Evolutionary conservation across 2,888 invertebrate genomes (phyloP), one percentile per base, ranked within the genome.

Genomic region (Phasia obesa): DNA sequence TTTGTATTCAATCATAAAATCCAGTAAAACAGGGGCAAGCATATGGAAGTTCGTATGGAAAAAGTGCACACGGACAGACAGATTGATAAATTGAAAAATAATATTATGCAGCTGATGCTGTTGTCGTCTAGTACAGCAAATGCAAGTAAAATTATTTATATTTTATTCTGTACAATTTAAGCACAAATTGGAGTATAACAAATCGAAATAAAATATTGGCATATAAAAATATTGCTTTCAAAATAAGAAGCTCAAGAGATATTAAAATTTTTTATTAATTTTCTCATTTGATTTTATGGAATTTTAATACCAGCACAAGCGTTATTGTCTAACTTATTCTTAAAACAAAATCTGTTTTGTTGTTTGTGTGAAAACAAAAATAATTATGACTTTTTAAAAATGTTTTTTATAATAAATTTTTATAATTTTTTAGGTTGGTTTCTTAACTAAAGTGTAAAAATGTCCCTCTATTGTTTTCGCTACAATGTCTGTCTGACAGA

Each of bases 1-100:
- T 59, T 73, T 49, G 42, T 55, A 77, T 70, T 77, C 70, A 53
- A 70, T 77, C 77, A 62, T 70, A 47, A 47, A 77, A 77, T 62
- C 53, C 60, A 62, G 49, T 19, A n/a, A 21, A 17, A 65, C n/a
- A 47, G 9, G 23, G n/a, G 35, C 13, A 23, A 15, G 25, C 27
- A 17, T 7, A 23, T 1, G 23, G 2, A 42, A 27, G 42, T 11
- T 25, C 4, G 38, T 19, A 23, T 5, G 23, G 13, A 38, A 13
- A 38, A 13, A 27, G 15, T 15, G 25, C 25, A 60, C 53, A 21
- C 25, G 38, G 7, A 51, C 31, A 21, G 55, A 51, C 31, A 21
- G 55, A 35, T n/a, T 64, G 15, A 64, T 77, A 70, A 79, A 79
- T 79, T 79, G 78, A 79, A 73, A 79, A 79, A 79, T 79, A 79